Evolutionary conservation across 1,140 invertebrate species (phyloP).

Genomic region (Drosophila yakuba): DNA sequence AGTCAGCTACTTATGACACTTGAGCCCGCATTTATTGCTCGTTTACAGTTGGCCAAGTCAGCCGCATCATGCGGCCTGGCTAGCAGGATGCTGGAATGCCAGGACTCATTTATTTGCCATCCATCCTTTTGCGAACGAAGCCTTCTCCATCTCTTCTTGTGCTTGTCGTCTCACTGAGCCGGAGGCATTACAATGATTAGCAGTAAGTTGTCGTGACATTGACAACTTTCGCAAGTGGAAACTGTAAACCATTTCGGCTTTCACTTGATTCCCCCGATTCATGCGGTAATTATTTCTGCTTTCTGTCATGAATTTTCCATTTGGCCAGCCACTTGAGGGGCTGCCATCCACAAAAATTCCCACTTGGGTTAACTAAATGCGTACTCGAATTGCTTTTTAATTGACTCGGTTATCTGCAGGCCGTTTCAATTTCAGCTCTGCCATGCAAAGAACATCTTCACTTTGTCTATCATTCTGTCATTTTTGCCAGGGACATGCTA

Average conservation of each 20-base stretch:
- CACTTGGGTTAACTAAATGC: not conserved
- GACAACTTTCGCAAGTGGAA: constrained; percentile 44
- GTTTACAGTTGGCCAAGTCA: constrained; percentile 75
- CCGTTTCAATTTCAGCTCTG: constrained; percentile 39
- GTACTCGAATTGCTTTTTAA: constrained; percentile 47
- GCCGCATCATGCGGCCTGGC: constrained; percentile 50
- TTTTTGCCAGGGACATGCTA: constrained; percentile 33
- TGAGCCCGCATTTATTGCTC: constrained; percentile 72
- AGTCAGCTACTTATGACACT: constrained; percentile 65
- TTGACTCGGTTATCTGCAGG: constrained; percentile 40
- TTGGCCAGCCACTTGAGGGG: constrained; percentile 1
- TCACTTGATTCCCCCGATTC: constrained; percentile 6
- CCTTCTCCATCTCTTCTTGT: constrained; percentile 6
- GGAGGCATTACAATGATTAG: constrained; percentile 47
- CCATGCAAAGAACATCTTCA: constrained; percentile 38
- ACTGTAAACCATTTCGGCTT: constrained; percentile 12
- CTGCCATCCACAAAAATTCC: not conserved
- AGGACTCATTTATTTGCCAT: constrained; percentile 59
- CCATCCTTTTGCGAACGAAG: constrained; percentile 54
- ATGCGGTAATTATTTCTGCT: constrained; percentile 23
- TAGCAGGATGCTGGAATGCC: constrained; percentile 12
- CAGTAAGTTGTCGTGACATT: constrained; percentile 66
- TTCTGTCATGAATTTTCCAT: constrained; percentile 36
- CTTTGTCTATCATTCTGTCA: constrained; percentile 54
- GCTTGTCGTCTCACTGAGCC: not conserved